Conservation (phyloP, 2,888 invertebrate genomes). For the Parelbella ahira region DNA sequence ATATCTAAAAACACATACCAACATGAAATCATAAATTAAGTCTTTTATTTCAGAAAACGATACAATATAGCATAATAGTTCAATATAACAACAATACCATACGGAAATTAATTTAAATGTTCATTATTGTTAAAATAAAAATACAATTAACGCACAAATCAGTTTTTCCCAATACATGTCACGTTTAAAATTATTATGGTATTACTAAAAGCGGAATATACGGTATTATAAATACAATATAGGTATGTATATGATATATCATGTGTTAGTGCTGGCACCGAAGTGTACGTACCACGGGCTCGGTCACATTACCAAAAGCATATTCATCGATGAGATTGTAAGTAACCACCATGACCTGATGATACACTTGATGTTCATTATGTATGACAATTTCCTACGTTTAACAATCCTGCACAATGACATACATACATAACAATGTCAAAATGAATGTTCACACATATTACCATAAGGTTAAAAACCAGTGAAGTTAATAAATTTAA, state of each 20-base stretch:
- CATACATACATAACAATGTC: neutral
- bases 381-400: constrained; percentile 3
- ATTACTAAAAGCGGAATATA: constrained; percentile 36
- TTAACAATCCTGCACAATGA: constrained; percentile 20
- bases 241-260: too few relatives aligned
- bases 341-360: neutral
- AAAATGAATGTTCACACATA: too few relatives aligned
- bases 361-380: constrained; percentile 5
- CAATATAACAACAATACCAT: constrained; percentile 72
- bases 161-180: constrained; percentile 43
- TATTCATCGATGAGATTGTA: neutral
- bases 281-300: too few relatives aligned
- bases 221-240: constrained; percentile 40
- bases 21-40: constrained; percentile 61
- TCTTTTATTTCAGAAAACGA: constrained; percentile 77
- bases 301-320: too few relatives aligned
- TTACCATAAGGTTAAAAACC: constrained; percentile 12
- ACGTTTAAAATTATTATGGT: constrained; percentile 36
- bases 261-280: constrained; percentile 12
- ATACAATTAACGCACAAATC: constrained; percentile 37
- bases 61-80: constrained; percentile 76
- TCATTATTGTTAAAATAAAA: constrained; percentile 49
- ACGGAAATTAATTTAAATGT: constrained; percentile 48
- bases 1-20: constrained; percentile 3
- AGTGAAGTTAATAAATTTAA: too few relatives aligned